These are phyloP conservation scores for Littorina saxatilis DNA, from an alignment of 1,140 invertebrate genomes.

Conservation along the genomic window DNA sequence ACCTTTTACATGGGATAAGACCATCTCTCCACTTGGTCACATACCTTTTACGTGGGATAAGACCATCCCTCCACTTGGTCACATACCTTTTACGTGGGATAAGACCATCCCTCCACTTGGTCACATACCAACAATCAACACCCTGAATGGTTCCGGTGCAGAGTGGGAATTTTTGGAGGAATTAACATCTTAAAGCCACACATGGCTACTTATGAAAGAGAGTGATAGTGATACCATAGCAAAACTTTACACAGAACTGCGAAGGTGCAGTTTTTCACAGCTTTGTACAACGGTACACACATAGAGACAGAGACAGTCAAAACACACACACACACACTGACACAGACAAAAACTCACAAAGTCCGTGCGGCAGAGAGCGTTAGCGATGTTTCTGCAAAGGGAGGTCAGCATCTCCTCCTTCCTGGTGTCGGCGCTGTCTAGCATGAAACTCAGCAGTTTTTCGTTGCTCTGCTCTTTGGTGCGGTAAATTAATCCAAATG, in stretches of 20 bases:
- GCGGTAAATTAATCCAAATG: conserved; percentile 84
- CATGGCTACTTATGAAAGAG: too few relatives aligned
- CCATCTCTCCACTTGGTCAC: too few relatives aligned
- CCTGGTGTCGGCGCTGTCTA: conserved; percentile 83
- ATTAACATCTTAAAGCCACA: too few relatives aligned
- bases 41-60: too few relatives aligned
- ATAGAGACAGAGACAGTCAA: background rate
- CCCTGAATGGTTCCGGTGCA: too few relatives aligned
- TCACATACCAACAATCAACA: too few relatives aligned
- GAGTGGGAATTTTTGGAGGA: too few relatives aligned
- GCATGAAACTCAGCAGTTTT: conserved; percentile 90
- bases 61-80: too few relatives aligned
- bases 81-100: too few relatives aligned
- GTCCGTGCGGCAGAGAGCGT: conserved; percentile 76
- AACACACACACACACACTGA: background rate
- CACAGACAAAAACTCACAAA: conserved; percentile 67
- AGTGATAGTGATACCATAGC: background rate
- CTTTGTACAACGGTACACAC: background rate
- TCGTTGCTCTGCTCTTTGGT: conserved; percentile 91
- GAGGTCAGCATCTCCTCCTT: conserved; percentile 88
- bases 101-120: too few relatives aligned
- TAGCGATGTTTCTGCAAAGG: conserved; percentile 87
- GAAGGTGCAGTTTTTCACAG: background rate
- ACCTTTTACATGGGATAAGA: too few relatives aligned
- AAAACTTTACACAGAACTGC: background rate